phyloP scores from a whole-genome alignment of 35 echinoderm and acorn worm genomes.

The Lytechinus pictus region DNA sequence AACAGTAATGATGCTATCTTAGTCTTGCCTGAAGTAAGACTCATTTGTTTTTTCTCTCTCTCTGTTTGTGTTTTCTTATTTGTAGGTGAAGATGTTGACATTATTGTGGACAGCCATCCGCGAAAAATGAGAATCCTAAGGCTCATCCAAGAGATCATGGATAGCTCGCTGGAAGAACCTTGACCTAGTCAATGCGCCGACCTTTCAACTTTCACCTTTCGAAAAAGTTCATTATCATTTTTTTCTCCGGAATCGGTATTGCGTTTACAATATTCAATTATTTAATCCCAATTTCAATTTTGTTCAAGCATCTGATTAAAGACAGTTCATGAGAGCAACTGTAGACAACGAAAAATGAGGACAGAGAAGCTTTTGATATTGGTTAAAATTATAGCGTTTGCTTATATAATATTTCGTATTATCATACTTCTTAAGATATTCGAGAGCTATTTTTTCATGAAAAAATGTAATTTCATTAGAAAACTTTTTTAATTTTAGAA shows the following conservation, averaged over 20 bases:
- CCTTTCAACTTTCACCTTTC: slow-evolving; percentile 22
- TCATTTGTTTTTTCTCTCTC: not conserved
- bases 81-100: slow-evolving; percentile 42
- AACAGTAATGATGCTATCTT: too few relatives aligned
- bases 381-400: not conserved
- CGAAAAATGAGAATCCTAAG: slow-evolving; percentile 40
- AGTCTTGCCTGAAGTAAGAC: too few relatives aligned
- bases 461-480: not conserved
- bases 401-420: not conserved
- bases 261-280: not conserved
- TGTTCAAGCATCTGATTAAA: not conserved
- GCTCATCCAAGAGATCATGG: slow-evolving; percentile 47
- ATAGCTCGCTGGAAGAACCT: slow-evolving; percentile 43
- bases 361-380: not conserved
- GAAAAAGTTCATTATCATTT: not conserved
- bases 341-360: not conserved
- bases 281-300: not conserved
- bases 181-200: not conserved
- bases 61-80: not conserved
- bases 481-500: not conserved
- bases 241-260: slow-evolving; percentile 14
- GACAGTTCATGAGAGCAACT: not conserved
- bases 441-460: slow-evolving; percentile 37
- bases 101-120: slow-evolving; percentile 37
- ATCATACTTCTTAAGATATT: slow-evolving; percentile 29